Base-by-base conservation (phyloP, 2,888 invertebrate species). In the Hofmannophila pseudospretella region DNA sequence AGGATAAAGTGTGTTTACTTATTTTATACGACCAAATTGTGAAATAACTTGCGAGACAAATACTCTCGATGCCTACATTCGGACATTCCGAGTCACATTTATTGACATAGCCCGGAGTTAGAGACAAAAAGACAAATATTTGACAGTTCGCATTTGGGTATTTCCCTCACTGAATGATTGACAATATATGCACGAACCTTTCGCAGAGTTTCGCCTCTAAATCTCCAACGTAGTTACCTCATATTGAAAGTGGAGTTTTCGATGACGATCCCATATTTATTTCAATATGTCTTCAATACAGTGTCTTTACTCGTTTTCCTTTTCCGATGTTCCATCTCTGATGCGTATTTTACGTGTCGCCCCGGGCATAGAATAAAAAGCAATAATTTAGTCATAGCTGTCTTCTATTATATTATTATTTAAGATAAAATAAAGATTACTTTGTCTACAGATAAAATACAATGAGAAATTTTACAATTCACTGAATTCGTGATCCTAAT, bases 71-170 rank as follows among this genome's bases (percentile, higher is more conserved):
- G 61, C 64, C 61, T 59, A 67, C 64, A 72, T 70, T 61, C 64
- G 61, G 45, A 52, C 60, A 61, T 67, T 67, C 62, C 48, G 51
- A 45, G 49, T 49, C 58, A 46, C 55, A 49, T 56, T 68, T 73
- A 78, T 76, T 74, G 74, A 69, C 70, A 69, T 72, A 62, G 57
- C 62, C 50, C n/a, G n/a, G 60, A 63, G 62, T 61, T 62, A 64
- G 66, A 49, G 62, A 56, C n/a, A 50, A 51, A 56, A 61, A 61
- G 54, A 68, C 65, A 67, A 69, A 73, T 70, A 76, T 76, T 74
- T 76, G 74, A 73, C 70, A 70, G 66, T 69, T 66, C 55, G 58
- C 60, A 58, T 64, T 59, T 58, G 58, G 58, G 54, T 65, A 66
- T 67, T 61, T 64, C 56, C 49, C 54, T 54, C 54, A 48, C 49